Evolutionary conservation across 2,113 vertebrate genomes (phyloP), one percentile per base, ranked within the genome.

Genomic region (Brienomyrus longianalis): DNA sequence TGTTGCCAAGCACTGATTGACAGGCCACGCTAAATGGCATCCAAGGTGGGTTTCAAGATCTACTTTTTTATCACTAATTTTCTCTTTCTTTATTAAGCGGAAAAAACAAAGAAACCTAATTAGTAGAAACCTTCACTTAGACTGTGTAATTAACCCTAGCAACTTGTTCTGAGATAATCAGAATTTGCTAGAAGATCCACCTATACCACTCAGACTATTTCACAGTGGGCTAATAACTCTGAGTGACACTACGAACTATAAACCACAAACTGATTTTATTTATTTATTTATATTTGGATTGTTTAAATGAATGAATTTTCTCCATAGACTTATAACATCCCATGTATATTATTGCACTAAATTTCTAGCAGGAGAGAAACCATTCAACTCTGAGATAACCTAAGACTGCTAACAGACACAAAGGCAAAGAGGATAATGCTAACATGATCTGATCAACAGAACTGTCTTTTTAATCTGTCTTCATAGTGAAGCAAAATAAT

Each of bases 401-500:
- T 84, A 48, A 47, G 80, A 45, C 1, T 39, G 70, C 70, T 3
- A 35, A 35, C 70, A 39, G 70, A 17, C 70, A 77, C 13, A 10
- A 17, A 35, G 17, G 74, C 74, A 80, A 43, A 15, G 31, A 35
- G 35, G 66, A 13, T 17, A 39, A 74, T 1, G 13, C 31, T 15
- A 35, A 77, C 31, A 45, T 83, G 43, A 8, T 47, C 39, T 47
- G 43, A 83, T 19, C 39, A 48, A 83, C 39, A 19, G 19, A 48
- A 31, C 66, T 70, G 66, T 31, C 27, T 74, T 35, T 83, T 39
- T 43, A 45, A 48, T 84, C 45, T 8, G n/a, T 86, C 27, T 86
- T 86, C 51, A 86, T 52, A 39, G 85, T 54, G 47, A 52, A 56
- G 48, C 50, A 54, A 87, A 87, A 54, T 87, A 87, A 87, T 54